Evolutionary conservation across 2,888 invertebrate genomes (phyloP).

Genomic region (Philereme transversata): DNA sequence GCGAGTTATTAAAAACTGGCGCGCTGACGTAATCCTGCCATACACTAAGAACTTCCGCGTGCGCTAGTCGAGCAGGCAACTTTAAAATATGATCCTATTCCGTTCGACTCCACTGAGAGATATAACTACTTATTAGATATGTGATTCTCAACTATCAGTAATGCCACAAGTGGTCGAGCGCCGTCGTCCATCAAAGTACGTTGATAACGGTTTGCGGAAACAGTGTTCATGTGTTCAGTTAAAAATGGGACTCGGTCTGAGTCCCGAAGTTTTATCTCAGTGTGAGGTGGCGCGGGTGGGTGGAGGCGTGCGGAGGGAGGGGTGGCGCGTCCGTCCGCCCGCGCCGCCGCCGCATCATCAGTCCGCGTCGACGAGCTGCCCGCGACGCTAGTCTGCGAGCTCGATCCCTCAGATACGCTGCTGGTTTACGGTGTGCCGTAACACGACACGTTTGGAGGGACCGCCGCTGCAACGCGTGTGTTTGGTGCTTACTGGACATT

Average conservation of each 20-base stretch:
- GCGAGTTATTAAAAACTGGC: constrained; percentile 79
- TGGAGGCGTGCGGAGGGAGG: constrained; percentile 52
- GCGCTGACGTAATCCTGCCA: constrained; percentile 77
- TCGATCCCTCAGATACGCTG: constrained; percentile 83
- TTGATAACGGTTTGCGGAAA: constrained; percentile 75
- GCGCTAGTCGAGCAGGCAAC: constrained; percentile 63
- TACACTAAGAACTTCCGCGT: constrained; percentile 75
- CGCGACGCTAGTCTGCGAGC: constrained; percentile 78
- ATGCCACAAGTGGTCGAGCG: constrained; percentile 47
- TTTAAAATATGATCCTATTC: constrained; percentile 46
- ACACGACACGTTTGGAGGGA: constrained; percentile 85
- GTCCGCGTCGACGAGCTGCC: constrained; percentile 80
- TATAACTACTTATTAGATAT: constrained; percentile 14
- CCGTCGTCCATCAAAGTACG: constrained; percentile 51
- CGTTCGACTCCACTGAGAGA: constrained; percentile 33
- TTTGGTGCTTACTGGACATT: constrained; percentile 77
- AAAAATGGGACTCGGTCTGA: constrained; percentile 77
- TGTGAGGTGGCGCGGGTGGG: constrained; percentile 62
- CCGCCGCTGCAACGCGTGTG: constrained; percentile 76
- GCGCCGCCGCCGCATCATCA: constrained; percentile 78
- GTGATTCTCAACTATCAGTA: constrained; percentile 30
- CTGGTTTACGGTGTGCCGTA: constrained; percentile 83
- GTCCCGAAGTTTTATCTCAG: constrained; percentile 80
- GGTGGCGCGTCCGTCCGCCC: constrained; percentile 78
- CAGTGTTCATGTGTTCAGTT: constrained; percentile 63